A percentile compares a stretch with the other conserved stretches of the same genome.
Evolutionary conservation across 2,888 invertebrate species (phyloP).

Genomic region (Tachystola acroxantha): DNA sequence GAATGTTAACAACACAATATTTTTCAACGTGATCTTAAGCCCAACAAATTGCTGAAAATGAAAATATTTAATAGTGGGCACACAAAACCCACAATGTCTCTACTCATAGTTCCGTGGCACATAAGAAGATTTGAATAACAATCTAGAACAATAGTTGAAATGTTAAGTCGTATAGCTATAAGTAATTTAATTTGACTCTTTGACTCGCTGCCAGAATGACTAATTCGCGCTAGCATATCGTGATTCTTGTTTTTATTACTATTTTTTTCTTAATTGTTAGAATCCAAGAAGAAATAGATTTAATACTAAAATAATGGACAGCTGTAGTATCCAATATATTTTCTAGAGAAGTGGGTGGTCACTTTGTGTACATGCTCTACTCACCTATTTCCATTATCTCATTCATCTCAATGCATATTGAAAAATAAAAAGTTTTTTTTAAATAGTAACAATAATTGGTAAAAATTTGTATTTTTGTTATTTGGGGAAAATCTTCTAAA

Average conservation of each 20-base stretch:
- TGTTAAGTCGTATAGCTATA: constrained; percentile 46
- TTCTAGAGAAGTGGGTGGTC: constrained; percentile 9
- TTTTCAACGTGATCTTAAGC: constrained; percentile 64
- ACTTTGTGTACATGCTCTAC: not conserved
- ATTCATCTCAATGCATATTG: no score
- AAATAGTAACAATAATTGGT: no score
- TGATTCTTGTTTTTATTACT: constrained; percentile 52
- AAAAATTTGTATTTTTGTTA: no score
- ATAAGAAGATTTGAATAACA: constrained; percentile 44
- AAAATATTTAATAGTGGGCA: constrained; percentile 53
- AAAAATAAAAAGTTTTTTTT: no score
- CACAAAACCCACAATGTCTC: constrained; percentile 44
- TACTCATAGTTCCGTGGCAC: constrained; percentile 20
- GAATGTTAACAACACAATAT: constrained; percentile 74
- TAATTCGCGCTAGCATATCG: constrained; percentile 55
- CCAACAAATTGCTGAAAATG: constrained; percentile 66
- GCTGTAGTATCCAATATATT: constrained; percentile 8
- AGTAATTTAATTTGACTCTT: constrained; percentile 59
- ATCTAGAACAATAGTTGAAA: constrained; percentile 59
- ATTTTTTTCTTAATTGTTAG: constrained; percentile 49
- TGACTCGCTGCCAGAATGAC: constrained; percentile 71
- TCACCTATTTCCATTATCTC: not conserved
- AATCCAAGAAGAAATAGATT: constrained; percentile 20
- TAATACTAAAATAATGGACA: constrained; percentile 9
- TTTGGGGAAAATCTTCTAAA: no score